Evolutionary conservation across 2,888 invertebrate species (phyloP).

Genomic region (Scaptomyza parva): DNA sequence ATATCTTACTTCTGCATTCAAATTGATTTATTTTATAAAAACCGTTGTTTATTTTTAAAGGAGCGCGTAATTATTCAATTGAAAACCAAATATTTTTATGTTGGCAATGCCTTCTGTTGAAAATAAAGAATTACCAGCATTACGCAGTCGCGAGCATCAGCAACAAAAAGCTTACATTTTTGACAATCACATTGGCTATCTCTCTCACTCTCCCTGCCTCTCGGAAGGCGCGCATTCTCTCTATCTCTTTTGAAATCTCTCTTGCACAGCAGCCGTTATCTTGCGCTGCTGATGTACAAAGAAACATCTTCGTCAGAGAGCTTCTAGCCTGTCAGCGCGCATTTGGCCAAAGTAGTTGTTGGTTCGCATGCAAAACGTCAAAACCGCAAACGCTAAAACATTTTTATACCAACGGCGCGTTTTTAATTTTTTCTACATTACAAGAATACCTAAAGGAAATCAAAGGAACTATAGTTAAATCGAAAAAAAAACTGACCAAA

Average conservation of each 20-base stretch:
- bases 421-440: conserved; percentile 80
- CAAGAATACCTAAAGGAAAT: conserved; percentile 56
- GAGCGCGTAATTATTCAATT: conserved; percentile 25
- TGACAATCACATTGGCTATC: conserved; percentile 33
- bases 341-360: conserved; percentile 82
- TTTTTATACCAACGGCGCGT: conserved; percentile 83
- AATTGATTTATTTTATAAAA: neutral
- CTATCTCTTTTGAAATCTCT: conserved; percentile 35
- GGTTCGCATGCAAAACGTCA: conserved; percentile 84
- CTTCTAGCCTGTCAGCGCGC: conserved; percentile 73
- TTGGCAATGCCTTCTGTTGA: conserved; percentile 33
- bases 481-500: conserved; percentile 43
- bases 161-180: conserved; percentile 63
- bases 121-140: conserved; percentile 19
- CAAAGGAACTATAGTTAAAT: conserved; percentile 36
- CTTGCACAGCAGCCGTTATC: conserved; percentile 49
- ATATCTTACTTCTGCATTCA: neutral
- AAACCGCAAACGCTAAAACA: conserved; percentile 82
- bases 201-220: conserved; percentile 10
- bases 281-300: conserved; percentile 39
- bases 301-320: conserved; percentile 64
- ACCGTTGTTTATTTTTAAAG: conserved; percentile 19
- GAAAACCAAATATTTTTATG: conserved; percentile 22
- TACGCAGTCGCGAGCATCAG: conserved; percentile 65
- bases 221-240: conserved; percentile 9